Evolutionary conservation across 64 coral and sea anemone genomes (phyloP), one percentile per base, ranked within the genome.

Genomic region (Porites australiensis): DNA sequence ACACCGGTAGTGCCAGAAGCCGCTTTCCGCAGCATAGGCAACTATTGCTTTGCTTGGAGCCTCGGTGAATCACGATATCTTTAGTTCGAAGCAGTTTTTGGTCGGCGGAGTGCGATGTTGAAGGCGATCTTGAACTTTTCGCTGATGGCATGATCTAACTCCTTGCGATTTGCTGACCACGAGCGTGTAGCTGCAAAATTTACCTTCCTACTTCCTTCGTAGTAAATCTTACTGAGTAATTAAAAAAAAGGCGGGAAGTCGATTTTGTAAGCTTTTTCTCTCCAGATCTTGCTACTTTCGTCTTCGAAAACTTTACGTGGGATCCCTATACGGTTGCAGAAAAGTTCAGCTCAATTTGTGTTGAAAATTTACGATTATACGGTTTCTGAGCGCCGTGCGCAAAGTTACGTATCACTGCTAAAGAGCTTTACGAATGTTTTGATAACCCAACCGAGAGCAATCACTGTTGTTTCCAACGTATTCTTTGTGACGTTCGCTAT

Each of bases 11-110:
- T 11, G 81, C 91, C 23, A 94, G 47, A 10, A 93, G 72, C 52
- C 90, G 89, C 89, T 96, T 96, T 15, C 87, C 88, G 67, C 91
- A 96, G 15, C 95, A 89, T 5, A 53, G 76, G 48, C 91, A 96
- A 67, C 61, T 87, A 16, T 88, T 87, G 47, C 60, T 54, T 19
- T 74, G 37, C 20, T 77, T 61, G 4, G 37, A 14, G 27, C 48
- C 74, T 10, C 82, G 60, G 13, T 69, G 62, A 65, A 92, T 72
- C 10, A 60, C 73, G 18, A 92, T 44, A 4, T 92, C 90, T 63
- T 93, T 87, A 3, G 72, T 64, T 57, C 82, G 57, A 10, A 93
- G 61, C 81, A 83, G 81, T 67, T 83, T 83, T 47, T 83, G 44
- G 45, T 83, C 61, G 0, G 19, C 81, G 2, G 81, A 66, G 44